A percentile compares a stretch with the other conserved stretches of the same genome.
Evolutionary conservation across 2,888 invertebrate species (phyloP).

Genomic region (Idaea dimidiata): DNA sequence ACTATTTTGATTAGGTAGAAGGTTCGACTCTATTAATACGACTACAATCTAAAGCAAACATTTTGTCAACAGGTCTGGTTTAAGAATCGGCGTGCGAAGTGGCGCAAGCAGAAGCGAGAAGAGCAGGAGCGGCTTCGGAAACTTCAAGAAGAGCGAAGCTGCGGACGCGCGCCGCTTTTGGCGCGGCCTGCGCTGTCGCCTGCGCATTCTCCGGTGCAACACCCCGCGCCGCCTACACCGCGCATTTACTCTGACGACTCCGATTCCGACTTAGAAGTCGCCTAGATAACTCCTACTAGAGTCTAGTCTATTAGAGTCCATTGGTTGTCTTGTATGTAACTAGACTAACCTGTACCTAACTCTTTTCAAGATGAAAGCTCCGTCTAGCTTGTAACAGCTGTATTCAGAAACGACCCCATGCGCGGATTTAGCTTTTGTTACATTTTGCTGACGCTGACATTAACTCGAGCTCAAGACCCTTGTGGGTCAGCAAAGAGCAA

Average conservation of each 20-base stretch:
- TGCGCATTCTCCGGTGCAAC: slow-evolving; percentile 44
- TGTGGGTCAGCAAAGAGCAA: no score
- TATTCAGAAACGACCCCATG: no score
- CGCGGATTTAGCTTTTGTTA: no score
- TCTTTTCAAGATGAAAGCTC: no score
- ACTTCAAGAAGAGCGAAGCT: slow-evolving; percentile 87
- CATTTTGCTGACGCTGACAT: no score
- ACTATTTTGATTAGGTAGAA: no score
- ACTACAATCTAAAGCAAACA: not conserved
- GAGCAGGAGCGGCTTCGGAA: slow-evolving; percentile 91
- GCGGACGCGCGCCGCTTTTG: slow-evolving; percentile 63
- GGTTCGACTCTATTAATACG: no score
- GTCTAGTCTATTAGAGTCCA: no score
- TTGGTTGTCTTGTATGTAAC: no score
- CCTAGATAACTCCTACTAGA: slow-evolving; percentile 63
- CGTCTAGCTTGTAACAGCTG: no score
- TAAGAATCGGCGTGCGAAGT: slow-evolving; percentile 96
- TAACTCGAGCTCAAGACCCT: no score
- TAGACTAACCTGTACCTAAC: no score
- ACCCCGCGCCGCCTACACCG: slow-evolving; percentile 54
- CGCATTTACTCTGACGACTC: slow-evolving; percentile 84
- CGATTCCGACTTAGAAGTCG: slow-evolving; percentile 91
- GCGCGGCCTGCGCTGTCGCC: slow-evolving; percentile 45
- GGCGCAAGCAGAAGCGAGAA: slow-evolving; percentile 96
- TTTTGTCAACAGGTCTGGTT: slow-evolving; percentile 92